These are phyloP conservation scores for Apodemus sylvaticus DNA, from an alignment of 2,113 vertebrate species.

Conservation along the genomic window DNA sequence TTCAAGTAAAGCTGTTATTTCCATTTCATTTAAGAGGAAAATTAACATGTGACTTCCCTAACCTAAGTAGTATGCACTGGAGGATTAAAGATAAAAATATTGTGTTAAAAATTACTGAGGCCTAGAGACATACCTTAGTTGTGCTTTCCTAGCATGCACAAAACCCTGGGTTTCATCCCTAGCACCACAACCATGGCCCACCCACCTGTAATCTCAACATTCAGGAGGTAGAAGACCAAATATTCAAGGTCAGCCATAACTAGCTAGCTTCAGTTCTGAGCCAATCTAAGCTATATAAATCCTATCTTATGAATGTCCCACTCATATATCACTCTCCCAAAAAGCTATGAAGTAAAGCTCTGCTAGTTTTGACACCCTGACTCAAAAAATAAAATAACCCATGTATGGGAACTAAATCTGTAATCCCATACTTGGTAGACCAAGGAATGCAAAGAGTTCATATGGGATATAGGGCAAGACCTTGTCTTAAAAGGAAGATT, in stretches of 20 bases:
- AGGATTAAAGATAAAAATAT: not conserved
- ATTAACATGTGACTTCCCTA: not conserved
- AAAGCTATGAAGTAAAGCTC: not conserved
- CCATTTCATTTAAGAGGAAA: not conserved
- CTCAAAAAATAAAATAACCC: not conserved
- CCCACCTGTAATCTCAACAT: not conserved
- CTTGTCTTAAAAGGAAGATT: not conserved
- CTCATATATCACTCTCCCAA: not conserved
- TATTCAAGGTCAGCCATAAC: not conserved
- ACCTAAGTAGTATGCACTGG: not conserved
- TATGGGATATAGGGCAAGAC: not conserved
- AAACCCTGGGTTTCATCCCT: not conserved
- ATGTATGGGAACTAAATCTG: not conserved
- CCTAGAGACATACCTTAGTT: not conserved
- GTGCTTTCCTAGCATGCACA: not conserved
- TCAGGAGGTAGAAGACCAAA: not conserved
- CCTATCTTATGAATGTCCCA: not conserved
- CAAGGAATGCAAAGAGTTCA: not conserved
- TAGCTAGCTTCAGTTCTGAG: not conserved
- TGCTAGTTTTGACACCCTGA: not conserved
- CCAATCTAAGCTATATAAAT: not conserved
- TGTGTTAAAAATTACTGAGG: not conserved
- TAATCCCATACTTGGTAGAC: not conserved
- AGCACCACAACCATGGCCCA: too few relatives aligned
- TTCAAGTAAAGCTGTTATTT: not conserved